Conservation (phyloP, 2,797 vertebrate species). For the Phoebastria nigripes region DNA sequence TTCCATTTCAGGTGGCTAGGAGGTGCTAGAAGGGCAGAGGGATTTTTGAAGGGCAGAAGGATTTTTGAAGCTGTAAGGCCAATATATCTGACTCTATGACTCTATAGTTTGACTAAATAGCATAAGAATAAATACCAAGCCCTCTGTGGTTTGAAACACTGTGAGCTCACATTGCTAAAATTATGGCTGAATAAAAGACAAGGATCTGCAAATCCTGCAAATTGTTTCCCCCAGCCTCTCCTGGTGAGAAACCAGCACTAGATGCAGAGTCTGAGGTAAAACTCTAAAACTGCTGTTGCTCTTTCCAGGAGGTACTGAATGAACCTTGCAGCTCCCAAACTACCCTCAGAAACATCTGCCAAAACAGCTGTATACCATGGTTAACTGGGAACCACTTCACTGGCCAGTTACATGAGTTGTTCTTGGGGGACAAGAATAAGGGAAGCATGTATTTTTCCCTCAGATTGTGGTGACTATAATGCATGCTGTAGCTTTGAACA, state of each 20-base stretch:
- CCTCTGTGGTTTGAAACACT: not conserved
- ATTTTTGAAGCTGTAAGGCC: not conserved
- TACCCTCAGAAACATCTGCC: not conserved
- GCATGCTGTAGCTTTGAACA: not conserved
- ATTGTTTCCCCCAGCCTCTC: accelerated
- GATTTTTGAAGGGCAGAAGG: not conserved
- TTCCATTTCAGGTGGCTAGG: not conserved
- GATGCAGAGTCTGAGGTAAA: not conserved
- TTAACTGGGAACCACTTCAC: not conserved
- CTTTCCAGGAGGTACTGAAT: not conserved
- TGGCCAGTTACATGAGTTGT: not conserved
- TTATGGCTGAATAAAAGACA: not conserved
- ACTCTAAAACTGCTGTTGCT: not conserved
- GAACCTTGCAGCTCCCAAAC: not conserved
- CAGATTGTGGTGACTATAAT: not conserved
- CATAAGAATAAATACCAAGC: not conserved
- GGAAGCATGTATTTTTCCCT: not conserved
- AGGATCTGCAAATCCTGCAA: not conserved
- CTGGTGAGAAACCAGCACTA: not conserved
- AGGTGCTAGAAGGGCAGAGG: not conserved
- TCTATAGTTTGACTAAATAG: not conserved
- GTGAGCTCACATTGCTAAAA: not conserved
- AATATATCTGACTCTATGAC: not conserved
- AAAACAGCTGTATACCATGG: not conserved
- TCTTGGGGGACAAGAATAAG: not conserved